A percentile compares a stretch with the other conserved stretches of the same genome.
phyloP scores from a whole-genome alignment of 2,797 vertebrate species.

The Pelodytes ibericus region DNA sequence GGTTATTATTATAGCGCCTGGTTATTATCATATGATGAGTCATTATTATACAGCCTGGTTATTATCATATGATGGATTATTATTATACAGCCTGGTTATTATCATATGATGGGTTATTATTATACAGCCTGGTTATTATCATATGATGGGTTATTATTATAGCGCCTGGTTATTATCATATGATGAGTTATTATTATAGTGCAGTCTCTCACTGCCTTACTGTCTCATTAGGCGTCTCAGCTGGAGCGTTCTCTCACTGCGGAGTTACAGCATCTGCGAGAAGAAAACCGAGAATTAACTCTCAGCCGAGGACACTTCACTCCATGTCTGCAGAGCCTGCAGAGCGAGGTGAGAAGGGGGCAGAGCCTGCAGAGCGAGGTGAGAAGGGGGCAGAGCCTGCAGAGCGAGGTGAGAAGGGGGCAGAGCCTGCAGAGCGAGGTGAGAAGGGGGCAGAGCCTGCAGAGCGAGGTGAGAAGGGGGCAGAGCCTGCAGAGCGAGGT shows the following conservation, averaged over 20 bases:
- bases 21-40: no score
- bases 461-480: neutral
- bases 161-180: no score
- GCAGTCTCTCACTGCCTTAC: neutral
- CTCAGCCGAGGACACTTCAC: conserved; percentile 35
- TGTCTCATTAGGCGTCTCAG: conserved; percentile 26
- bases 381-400: neutral
- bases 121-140: no score
- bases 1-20: no score
- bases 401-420: neutral
- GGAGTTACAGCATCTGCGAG: conserved; percentile 19
- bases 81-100: no score
- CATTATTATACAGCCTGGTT: no score
- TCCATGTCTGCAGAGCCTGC: conserved; percentile 35
- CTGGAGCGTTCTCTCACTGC: conserved; percentile 17
- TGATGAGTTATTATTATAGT: no score
- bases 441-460: neutral
- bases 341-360: conserved; percentile 29
- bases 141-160: no score
- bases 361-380: neutral
- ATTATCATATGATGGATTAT: no score
- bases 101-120: no score
- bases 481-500: neutral
- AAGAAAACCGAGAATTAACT: conserved; percentile 40
- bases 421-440: neutral